Conservation (phyloP, 1,140 invertebrate genomes). For the Trichogramma pretiosum region DNA sequence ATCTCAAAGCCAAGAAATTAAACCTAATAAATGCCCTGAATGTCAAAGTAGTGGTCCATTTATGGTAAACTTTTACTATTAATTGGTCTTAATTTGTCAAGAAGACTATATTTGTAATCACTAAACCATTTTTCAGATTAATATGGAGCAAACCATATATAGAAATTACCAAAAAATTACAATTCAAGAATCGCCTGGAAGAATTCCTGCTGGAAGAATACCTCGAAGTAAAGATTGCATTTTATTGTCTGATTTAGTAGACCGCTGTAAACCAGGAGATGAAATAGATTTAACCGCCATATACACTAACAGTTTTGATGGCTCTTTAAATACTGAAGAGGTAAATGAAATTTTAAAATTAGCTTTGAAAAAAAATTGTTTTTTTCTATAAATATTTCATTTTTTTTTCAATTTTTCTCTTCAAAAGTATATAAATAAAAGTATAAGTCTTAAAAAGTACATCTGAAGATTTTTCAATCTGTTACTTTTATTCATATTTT, state of each 20-base stretch:
- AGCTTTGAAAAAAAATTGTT: not conserved
- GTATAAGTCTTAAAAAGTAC: no score
- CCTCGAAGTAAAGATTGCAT: conserved; percentile 98
- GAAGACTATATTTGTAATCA: not conserved
- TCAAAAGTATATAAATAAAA: not conserved
- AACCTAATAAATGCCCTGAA: conserved; percentile 92
- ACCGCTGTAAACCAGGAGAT: conserved; percentile 96
- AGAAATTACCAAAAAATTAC: conserved; percentile 98
- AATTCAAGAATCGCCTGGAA: conserved; percentile 90
- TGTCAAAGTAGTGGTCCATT: conserved; percentile 97
- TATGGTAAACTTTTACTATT: conserved; percentile 54
- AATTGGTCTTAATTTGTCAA: conserved; percentile 7
- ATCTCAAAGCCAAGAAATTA: conserved; percentile 84
- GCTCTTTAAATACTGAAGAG: conserved; percentile 90
- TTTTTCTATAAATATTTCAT: not conserved
- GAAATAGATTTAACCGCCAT: conserved; percentile 92
- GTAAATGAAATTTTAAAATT: conserved; percentile 31
- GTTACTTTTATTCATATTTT: not conserved
- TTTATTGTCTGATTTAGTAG: conserved; percentile 88
- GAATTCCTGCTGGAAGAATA: conserved; percentile 89
- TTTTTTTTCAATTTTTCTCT: conserved; percentile 6
- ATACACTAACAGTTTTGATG: conserved; percentile 97
- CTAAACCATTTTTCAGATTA: conserved; percentile 50
- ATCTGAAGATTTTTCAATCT: no score
- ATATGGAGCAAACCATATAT: conserved; percentile 95